Evolutionary conservation across 2,113 vertebrate species (phyloP).

Genomic region (Leuciscus idus): DNA sequence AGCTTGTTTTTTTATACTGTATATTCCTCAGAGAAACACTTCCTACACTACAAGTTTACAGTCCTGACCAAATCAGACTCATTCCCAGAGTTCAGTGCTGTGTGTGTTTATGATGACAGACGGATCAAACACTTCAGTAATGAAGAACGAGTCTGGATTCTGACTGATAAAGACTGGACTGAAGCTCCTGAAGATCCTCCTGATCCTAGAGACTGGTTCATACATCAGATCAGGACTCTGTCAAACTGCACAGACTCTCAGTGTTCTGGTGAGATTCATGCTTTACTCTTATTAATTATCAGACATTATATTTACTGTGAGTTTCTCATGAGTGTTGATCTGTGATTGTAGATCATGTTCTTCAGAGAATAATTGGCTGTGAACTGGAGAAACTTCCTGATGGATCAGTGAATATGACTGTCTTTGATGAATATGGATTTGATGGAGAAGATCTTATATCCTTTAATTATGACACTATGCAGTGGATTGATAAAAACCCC

Average conservation of each 20-base stretch:
- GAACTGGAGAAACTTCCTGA: too few relatives aligned
- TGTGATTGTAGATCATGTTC: too few relatives aligned
- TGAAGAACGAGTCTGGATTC: background rate
- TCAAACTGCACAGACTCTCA: too few relatives aligned
- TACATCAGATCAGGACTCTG: too few relatives aligned
- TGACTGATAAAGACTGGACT: background rate
- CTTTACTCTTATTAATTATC: too few relatives aligned
- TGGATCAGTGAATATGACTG: background rate
- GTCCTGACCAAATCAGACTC: background rate
- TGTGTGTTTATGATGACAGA: background rate
- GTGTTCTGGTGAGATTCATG: too few relatives aligned
- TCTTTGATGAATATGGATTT: background rate
- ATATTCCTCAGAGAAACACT: background rate
- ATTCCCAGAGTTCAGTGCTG: background rate
- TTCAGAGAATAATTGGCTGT: too few relatives aligned
- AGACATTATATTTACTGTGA: too few relatives aligned
- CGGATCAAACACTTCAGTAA: background rate
- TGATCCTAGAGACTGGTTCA: background rate
- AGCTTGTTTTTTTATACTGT: background rate
- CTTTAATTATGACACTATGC: background rate
- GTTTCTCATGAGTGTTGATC: too few relatives aligned
- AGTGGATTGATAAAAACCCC: background rate
- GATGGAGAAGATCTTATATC: background rate
- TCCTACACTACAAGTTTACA: background rate
- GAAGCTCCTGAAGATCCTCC: background rate